Evolutionary conservation across 2,888 invertebrate genomes (phyloP).

Genomic region (Acanthopleura granulata): DNA sequence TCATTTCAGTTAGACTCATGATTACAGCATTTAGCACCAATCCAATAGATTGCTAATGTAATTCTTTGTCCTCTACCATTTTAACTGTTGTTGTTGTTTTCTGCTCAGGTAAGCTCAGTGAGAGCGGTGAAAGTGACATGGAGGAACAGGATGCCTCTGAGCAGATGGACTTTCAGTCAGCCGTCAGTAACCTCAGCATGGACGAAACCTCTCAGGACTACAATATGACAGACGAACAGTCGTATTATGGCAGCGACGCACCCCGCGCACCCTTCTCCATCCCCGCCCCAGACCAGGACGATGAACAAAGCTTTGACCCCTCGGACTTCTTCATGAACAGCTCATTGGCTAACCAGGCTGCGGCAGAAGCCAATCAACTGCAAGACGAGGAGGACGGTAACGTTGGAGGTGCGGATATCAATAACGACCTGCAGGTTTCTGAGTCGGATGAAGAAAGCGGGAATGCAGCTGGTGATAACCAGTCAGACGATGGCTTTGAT

Average conservation of each 20-base stretch:
- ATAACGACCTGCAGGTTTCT: constrained; percentile 82
- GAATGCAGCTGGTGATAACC: constrained; percentile 27
- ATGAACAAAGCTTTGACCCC: constrained; percentile 61
- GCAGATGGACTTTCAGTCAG: constrained; percentile 8
- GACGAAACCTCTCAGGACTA: constrained; percentile 21
- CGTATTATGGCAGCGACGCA: not conserved
- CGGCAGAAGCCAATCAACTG: constrained; percentile 38
- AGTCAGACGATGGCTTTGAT: constrained; percentile 59
- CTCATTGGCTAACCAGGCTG: constrained; percentile 42
- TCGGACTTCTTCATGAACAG: constrained; percentile 62
- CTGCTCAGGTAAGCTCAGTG: constrained; percentile 30
- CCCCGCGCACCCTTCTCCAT: not conserved
- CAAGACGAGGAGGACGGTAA: constrained; percentile 28
- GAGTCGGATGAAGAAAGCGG: constrained; percentile 80
- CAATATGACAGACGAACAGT: constrained; percentile 10
- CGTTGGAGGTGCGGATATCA: constrained; percentile 74
- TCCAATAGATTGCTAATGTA: too few species aligned
- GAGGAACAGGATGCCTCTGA: constrained; percentile 27
- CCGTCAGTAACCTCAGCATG: constrained; percentile 24
- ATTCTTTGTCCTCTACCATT: too few species aligned
- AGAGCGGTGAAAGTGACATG: constrained; percentile 43
- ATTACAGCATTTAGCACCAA: too few species aligned
- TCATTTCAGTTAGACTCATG: too few species aligned
- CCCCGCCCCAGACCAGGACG: constrained; percentile 31
- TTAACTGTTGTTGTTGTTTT: not conserved